Evolutionary conservation across 1,140 invertebrate genomes (phyloP).

Genomic region (Kradibia gibbosae): DNA sequence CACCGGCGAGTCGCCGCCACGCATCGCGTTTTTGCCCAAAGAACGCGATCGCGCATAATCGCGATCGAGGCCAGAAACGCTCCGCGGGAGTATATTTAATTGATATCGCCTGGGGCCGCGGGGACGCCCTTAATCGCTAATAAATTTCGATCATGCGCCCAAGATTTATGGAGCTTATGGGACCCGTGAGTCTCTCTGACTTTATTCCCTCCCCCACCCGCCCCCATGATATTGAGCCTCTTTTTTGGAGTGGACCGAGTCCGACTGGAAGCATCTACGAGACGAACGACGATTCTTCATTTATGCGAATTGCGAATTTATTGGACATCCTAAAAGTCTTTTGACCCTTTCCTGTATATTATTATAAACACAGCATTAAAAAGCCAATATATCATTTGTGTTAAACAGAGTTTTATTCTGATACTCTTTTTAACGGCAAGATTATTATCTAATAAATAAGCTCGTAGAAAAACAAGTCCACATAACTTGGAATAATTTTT

Average conservation of each 20-base stretch:
- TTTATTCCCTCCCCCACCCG: background rate
- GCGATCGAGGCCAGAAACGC: background rate
- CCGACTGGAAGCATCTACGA: background rate
- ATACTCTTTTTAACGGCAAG: too few relatives aligned
- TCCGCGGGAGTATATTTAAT: slow-evolving; percentile 57
- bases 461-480: too few relatives aligned
- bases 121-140: slow-evolving; percentile 58
- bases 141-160: slow-evolving; percentile 62
- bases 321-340: background rate
- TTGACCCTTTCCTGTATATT: background rate
- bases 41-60: slow-evolving; percentile 4
- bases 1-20: background rate
- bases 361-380: too few relatives aligned
- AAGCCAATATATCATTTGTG: too few relatives aligned
- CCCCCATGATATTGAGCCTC: background rate
- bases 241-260: background rate
- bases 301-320: background rate
- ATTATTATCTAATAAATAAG: too few relatives aligned
- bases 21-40: background rate
- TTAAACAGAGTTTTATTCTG: too few relatives aligned
- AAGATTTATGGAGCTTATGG: slow-evolving; percentile 61
- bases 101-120: slow-evolving; percentile 58
- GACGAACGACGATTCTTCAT: too few relatives aligned
- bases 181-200: background rate
- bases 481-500: too few relatives aligned